Conservation (phyloP, 1,140 invertebrate genomes). For the Bombyx mori region ASM3026992v2 NC_085131.1:8686501-8687000, state of each 20-base stretch:
- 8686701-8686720: slow-evolving; percentile 88
- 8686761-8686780: slow-evolving; percentile 88
- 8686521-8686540: too few relatives aligned
- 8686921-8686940: slow-evolving; percentile 89
- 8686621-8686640: neutral
- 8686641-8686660: neutral
- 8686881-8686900: slow-evolving; percentile 6
- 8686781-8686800: slow-evolving; percentile 95
- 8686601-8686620: neutral
- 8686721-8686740: slow-evolving; percentile 92
- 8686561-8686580: too few relatives aligned
- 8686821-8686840: slow-evolving; percentile 74
- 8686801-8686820: slow-evolving; percentile 91
- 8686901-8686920: slow-evolving; percentile 82
- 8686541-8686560: too few relatives aligned
- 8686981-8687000: slow-evolving; percentile 73
- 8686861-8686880: slow-evolving; percentile 1
- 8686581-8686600: too few relatives aligned
- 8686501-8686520: too few relatives aligned
- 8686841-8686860: neutral
- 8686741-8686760: slow-evolving; percentile 91
- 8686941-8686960: slow-evolving; percentile 94
- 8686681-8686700: slow-evolving; percentile 64
- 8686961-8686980: slow-evolving; percentile 86
- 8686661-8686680: neutral